Evolutionary conservation across 2,888 invertebrate species (phyloP).

Genomic region (Dasysyrphus albostriatus): DNA sequence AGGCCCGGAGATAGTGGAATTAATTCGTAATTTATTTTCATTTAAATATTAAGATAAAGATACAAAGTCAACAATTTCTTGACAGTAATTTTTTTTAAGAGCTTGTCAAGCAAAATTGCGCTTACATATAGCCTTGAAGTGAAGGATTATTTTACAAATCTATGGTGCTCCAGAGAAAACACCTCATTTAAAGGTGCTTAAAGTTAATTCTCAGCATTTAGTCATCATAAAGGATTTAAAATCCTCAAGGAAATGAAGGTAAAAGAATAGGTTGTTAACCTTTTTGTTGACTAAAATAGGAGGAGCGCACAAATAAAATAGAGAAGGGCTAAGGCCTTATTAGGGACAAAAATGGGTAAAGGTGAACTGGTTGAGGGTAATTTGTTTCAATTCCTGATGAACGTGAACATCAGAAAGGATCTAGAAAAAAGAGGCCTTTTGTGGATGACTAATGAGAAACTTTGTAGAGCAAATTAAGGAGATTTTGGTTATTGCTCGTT

Average conservation of each 20-base stretch:
- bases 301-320: background rate
- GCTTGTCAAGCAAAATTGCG: conserved; percentile 1
- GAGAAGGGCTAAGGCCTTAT: conserved; percentile 13
- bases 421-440: background rate
- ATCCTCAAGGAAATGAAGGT: background rate
- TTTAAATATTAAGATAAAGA: background rate
- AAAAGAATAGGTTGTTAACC: conserved; percentile 14
- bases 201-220: background rate
- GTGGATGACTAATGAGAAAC: conserved; percentile 3
- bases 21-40: conserved; percentile 23
- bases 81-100: conserved; percentile 1
- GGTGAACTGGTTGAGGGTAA: conserved; percentile 25
- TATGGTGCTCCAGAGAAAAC: conserved; percentile 1
- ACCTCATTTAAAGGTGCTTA: conserved; percentile 12
- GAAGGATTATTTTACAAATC: conserved; percentile 1
- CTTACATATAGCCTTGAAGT: background rate
- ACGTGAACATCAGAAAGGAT: conserved; percentile 2
- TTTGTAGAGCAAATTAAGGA: no score
- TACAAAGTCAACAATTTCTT: background rate
- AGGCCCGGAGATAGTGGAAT: conserved; percentile 5
- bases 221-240: conserved; percentile 23
- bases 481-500: background rate
- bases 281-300: background rate
- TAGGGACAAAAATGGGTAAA: background rate
- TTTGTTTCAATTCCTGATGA: conserved; percentile 24